phyloP scores from a whole-genome alignment of 2,797 vertebrate species.

The Sphenodon punctatus region DNA sequence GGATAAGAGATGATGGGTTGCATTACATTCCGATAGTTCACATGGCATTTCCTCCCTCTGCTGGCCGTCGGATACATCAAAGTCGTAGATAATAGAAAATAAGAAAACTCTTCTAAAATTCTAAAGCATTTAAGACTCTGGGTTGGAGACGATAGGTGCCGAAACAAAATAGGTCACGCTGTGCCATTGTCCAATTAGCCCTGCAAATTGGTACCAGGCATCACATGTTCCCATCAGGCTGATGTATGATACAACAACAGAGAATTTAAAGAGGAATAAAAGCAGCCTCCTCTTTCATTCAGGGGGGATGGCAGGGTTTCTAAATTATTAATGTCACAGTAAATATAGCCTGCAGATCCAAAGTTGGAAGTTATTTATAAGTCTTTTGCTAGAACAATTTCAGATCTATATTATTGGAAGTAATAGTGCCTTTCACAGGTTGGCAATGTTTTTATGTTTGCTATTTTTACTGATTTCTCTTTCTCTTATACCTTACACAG shows the following conservation, averaged over 20 bases:
- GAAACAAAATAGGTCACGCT: conserved; percentile 29
- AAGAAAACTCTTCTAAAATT: conserved; percentile 32
- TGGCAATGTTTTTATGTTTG: background rate
- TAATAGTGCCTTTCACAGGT: background rate
- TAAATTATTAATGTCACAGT: background rate
- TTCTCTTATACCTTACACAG: no score
- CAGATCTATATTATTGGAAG: background rate
- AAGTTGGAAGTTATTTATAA: background rate
- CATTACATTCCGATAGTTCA: conserved; percentile 39
- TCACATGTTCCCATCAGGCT: background rate
- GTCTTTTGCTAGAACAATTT: conserved; percentile 1
- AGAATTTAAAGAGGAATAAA: conserved; percentile 7
- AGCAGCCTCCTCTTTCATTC: background rate
- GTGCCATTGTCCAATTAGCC: conserved; percentile 35
- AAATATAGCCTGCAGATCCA: conserved; percentile 19
- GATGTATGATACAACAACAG: conserved; percentile 24
- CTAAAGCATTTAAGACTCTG: conserved; percentile 20
- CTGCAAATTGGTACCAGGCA: conserved; percentile 32
- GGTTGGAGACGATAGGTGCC: background rate
- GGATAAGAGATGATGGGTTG: conserved; percentile 14
- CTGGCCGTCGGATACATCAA: conserved; percentile 61
- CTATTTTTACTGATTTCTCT: no score
- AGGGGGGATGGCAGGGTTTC: background rate
- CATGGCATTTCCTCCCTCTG: conserved; percentile 73
- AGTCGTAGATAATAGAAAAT: conserved; percentile 34